Evolutionary conservation across 2,113 vertebrate species (phyloP).

Genomic region (Scalopus aquaticus): DNA sequence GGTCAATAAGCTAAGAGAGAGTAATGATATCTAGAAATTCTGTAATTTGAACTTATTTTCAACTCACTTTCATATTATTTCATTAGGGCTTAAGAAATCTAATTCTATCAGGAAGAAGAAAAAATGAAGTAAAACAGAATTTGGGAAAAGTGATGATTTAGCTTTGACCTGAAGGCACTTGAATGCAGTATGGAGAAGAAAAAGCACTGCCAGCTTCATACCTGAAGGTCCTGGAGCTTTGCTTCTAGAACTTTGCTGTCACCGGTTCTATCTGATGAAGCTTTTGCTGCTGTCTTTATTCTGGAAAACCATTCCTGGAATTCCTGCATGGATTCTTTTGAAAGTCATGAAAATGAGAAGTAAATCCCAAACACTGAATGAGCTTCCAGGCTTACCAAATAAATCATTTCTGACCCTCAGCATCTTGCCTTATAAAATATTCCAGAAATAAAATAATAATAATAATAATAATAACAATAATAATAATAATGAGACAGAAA

Average conservation of each 20-base stretch:
- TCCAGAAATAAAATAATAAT: background rate
- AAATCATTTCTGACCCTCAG: background rate
- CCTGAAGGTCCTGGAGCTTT: slow-evolving; percentile 92
- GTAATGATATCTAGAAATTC: background rate
- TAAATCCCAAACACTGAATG: fast-evolving
- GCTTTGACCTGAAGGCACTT: background rate
- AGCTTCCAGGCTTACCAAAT: background rate
- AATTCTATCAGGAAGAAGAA: background rate
- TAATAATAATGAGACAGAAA: background rate
- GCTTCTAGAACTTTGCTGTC: slow-evolving; percentile 87
- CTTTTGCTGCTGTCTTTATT: slow-evolving; percentile 87
- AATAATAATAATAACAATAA: background rate
- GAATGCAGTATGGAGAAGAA: fast-evolving
- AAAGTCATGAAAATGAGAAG: slow-evolving; percentile 53
- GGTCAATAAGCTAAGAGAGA: background rate
- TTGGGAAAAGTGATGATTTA: background rate
- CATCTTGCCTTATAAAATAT: background rate
- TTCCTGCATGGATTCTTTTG: slow-evolving; percentile 90
- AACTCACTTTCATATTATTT: background rate
- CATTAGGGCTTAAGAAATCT: background rate
- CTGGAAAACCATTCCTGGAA: slow-evolving; percentile 92
- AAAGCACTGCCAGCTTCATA: slow-evolving; percentile 57
- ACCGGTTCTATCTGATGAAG: slow-evolving; percentile 88
- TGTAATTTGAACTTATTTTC: background rate
- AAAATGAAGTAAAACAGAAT: background rate